Evolutionary conservation across 2,888 invertebrate genomes (phyloP).

Genomic region (Ctena decussata): DNA sequence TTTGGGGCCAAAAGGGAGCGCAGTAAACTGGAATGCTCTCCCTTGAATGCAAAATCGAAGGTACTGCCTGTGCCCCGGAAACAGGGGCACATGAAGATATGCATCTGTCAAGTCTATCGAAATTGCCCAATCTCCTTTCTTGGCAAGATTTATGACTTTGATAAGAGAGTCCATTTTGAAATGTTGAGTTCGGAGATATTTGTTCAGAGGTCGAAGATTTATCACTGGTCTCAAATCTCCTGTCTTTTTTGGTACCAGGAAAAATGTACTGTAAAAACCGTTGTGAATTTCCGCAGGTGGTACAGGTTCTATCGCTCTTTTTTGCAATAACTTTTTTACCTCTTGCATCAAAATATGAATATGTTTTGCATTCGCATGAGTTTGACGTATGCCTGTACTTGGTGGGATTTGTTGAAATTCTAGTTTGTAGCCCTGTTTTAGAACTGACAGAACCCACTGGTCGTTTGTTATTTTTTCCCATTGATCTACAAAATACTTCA

Average conservation of each 20-base stretch:
- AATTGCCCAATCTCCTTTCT: conserved; percentile 34
- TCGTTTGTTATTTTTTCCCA: conserved; percentile 29
- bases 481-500: conserved; percentile 7
- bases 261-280: conserved; percentile 51
- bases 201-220: conserved; percentile 35
- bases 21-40: conserved; percentile 39
- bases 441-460: conserved; percentile 1
- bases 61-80: conserved; percentile 38
- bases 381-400: neutral
- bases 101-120: conserved; percentile 34
- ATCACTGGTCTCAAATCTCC: conserved; percentile 26
- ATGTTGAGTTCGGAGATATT: conserved; percentile 29
- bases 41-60: conserved; percentile 46
- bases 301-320: conserved; percentile 19
- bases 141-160: conserved; percentile 29
- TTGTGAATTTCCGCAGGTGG: neutral
- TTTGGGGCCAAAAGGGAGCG: conserved; percentile 46
- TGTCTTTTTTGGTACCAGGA: conserved; percentile 29
- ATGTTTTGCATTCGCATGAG: neutral
- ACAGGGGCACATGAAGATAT: conserved; percentile 33
- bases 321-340: conserved; percentile 12
- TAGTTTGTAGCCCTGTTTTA: conserved; percentile 1
- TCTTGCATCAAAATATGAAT: conserved; percentile 3
- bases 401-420: neutral
- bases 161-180: conserved; percentile 42